A percentile compares a stretch with the other conserved stretches of the same genome.
Evolutionary conservation across 2,113 vertebrate species (phyloP).

Genomic region (Xiphophorus hellerii): DNA sequence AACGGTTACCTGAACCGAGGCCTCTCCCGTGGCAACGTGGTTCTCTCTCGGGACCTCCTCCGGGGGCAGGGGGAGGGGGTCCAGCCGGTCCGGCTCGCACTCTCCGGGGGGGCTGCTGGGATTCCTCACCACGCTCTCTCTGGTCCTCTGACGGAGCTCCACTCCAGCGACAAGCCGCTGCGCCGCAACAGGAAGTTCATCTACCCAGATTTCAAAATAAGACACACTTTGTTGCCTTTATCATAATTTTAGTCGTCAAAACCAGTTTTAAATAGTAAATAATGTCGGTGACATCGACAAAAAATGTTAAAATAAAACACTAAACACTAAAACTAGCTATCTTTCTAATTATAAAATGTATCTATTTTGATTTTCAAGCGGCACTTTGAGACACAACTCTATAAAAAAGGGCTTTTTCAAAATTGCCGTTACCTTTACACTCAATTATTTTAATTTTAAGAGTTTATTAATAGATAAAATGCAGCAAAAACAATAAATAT

Average conservation of each 20-base stretch:
- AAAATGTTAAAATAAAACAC: background rate
- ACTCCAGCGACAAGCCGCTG: constrained; percentile 44
- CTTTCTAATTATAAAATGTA: background rate
- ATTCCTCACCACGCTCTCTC: constrained; percentile 71
- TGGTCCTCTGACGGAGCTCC: constrained; percentile 65
- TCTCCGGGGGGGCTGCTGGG: constrained; percentile 70
- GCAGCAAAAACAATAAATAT: too few relatives aligned
- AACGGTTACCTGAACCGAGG: constrained; percentile 75
- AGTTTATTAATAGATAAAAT: too few relatives aligned
- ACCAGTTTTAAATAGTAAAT: background rate
- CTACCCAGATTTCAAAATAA: constrained; percentile 38
- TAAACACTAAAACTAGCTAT: background rate
- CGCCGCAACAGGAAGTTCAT: background rate
- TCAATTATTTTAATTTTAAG: too few relatives aligned
- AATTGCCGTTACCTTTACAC: too few relatives aligned
- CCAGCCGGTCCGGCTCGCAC: constrained; percentile 67
- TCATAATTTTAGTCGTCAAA: background rate
- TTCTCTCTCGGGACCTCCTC: constrained; percentile 74
- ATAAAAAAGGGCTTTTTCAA: background rate
- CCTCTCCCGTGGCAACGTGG: constrained; percentile 75
- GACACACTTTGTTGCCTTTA: background rate
- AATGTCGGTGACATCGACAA: background rate
- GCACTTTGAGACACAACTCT: background rate
- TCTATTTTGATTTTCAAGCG: background rate
- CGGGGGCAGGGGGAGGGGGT: constrained; percentile 48